Evolutionary conservation across 2,888 invertebrate genomes (phyloP), one percentile per base, ranked within the genome.

Genomic region (Volucella bombylans): DNA sequence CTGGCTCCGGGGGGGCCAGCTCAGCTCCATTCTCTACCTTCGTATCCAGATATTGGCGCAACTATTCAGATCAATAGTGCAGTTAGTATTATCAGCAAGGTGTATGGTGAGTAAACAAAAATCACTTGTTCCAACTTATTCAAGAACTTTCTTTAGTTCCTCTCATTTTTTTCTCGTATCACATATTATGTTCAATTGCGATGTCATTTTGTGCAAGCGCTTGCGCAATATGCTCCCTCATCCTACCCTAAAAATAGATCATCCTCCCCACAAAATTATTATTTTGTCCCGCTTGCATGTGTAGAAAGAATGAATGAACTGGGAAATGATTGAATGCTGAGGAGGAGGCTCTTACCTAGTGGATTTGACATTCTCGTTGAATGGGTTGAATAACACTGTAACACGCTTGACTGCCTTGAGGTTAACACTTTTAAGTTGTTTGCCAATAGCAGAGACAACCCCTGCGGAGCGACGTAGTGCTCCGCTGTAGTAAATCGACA

Each of bases 381-480:
- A 97, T 4, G 97, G 97, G 92, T 97, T 97, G 89, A 97, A 97
- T 91, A 95, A 94, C 67, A 97, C 94, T 67, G 94, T 94, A 80
- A 97, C 94, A 91, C 94, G 94, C 89, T 95, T 95, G 0, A 96
- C 95, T 54, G 96, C 96, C 90, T 96, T 96, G 79, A 97, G 93
- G 93, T 95, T 96, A 10, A 97, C 91, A 86, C 90, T 89, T 90
- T 93, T 94, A 69, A 96, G 88, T 91, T 97, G 95, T 91, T 96
- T 95, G 65, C 92, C 92, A 87, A 97, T 95, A 54, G 96, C 96
- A 88, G 95, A 94, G 65, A 94, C 93, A 72, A 96, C 88, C 82
- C 96, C 96, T 23, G 93, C 93, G 0, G 95, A 95, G 88, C 94
- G 93, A 87, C 92, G 91, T 86, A 95, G 90, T 52, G 94, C 92